Percentiles rank a stretch among this genome's conserved stretches.
Evolutionary conservation across 2,113 vertebrate species (phyloP).

Genomic region (Pao palembangensis): DNA sequence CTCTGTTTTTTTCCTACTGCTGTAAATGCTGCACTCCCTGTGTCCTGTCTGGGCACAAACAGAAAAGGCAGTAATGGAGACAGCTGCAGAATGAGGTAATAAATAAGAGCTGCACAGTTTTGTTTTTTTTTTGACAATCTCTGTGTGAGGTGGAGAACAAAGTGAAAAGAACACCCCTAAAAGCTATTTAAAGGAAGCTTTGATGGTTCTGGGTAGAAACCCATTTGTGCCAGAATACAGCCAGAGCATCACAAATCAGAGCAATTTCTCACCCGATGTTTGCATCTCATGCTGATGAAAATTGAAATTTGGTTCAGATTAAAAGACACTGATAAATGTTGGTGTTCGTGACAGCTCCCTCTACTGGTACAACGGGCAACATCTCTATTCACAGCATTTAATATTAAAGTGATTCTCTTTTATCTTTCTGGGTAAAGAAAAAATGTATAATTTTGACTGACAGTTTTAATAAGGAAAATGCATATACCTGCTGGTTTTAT

Average conservation of each 20-base stretch:
- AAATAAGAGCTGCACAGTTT: constrained; percentile 63
- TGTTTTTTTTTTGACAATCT: constrained; percentile 53
- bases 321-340: constrained; percentile 70
- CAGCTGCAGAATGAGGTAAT: constrained; percentile 70
- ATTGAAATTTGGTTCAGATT: constrained; percentile 75
- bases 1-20: constrained; percentile 42
- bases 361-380: constrained; percentile 49
- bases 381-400: constrained; percentile 8
- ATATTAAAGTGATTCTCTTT: constrained; percentile 20
- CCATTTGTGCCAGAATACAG: constrained; percentile 72
- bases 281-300: constrained; percentile 73
- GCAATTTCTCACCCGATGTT: constrained; percentile 73
- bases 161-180: constrained; percentile 62
- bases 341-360: constrained; percentile 61
- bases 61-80: constrained; percentile 57
- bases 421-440: not conserved
- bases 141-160: constrained; percentile 61
- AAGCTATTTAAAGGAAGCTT: constrained; percentile 66
- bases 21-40: constrained; percentile 45
- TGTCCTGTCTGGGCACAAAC: constrained; percentile 65
- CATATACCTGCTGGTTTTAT: constrained; percentile 8
- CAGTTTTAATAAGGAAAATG: not conserved
- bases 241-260: constrained; percentile 70
- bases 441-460: not conserved
- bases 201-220: constrained; percentile 68